These are phyloP conservation scores for Xenopus petersii DNA, from an alignment of 2,797 vertebrate species.

Conservation along the genomic window DNA sequence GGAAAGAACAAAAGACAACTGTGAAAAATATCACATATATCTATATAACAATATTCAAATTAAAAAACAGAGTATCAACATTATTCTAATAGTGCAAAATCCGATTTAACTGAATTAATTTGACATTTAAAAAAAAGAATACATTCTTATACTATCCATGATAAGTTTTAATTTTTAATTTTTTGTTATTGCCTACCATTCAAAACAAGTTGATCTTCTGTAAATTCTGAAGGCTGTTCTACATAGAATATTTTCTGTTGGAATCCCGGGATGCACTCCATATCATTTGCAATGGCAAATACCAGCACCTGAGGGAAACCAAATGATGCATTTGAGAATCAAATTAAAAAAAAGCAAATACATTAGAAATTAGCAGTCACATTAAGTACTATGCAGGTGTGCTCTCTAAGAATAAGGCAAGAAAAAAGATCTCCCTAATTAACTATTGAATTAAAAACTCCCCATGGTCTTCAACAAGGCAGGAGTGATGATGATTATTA, in stretches of 20 bases:
- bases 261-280: conserved; percentile 86
- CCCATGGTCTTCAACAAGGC: too few species aligned
- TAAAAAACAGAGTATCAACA: too few species aligned
- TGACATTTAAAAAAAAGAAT: too few species aligned
- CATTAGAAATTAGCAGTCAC: background rate
- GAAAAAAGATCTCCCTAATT: too few species aligned
- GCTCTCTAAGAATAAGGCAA: conserved; percentile 2
- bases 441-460: too few species aligned
- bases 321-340: conserved; percentile 19
- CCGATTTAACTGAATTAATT: too few species aligned
- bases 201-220: conserved; percentile 76
- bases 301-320: conserved; percentile 72
- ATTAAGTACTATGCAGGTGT: conserved; percentile 4
- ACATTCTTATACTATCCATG: too few species aligned
- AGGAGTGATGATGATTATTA: too few species aligned
- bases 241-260: conserved; percentile 86
- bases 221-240: conserved; percentile 74
- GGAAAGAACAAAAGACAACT: too few species aligned
- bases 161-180: background rate
- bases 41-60: too few species aligned
- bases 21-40: too few species aligned
- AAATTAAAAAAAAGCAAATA: background rate
- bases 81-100: too few species aligned
- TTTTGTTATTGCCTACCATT: conserved; percentile 72
- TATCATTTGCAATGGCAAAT: conserved; percentile 71